Evolutionary conservation across 1,140 invertebrate species (phyloP).

Genomic region (Melitaea cinxia): DNA sequence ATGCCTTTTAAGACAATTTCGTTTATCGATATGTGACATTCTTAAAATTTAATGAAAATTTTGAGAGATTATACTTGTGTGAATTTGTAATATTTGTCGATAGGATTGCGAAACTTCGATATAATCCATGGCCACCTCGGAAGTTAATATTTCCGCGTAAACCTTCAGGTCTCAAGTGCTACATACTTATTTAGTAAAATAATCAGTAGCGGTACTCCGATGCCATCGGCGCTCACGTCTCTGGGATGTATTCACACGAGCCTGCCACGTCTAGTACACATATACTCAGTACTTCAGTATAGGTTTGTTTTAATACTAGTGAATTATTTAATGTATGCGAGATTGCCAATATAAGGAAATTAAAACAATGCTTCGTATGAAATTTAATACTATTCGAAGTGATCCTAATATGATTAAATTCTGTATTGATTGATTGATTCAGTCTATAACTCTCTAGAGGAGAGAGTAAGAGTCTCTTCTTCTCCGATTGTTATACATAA

Average conservation of each 20-base stretch:
- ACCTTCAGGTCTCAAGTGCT: conserved; percentile 38
- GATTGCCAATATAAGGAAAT: too few species aligned
- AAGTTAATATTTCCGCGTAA: conserved; percentile 43
- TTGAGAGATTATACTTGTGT: background rate
- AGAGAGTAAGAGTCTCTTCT: too few species aligned
- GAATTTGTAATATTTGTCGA: background rate
- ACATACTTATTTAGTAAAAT: conserved; percentile 61
- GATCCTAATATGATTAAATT: too few species aligned
- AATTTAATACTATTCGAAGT: too few species aligned
- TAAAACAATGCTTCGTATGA: too few species aligned
- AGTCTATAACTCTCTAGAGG: too few species aligned
- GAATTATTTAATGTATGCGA: background rate
- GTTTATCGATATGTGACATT: background rate
- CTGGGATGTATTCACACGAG: conserved; percentile 59
- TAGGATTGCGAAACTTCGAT: background rate
- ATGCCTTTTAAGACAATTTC: background rate
- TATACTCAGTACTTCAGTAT: background rate
- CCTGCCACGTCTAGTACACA: conserved; percentile 25
- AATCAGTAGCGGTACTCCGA: conserved; percentile 61
- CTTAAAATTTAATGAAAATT: too few species aligned
- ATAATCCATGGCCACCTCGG: background rate
- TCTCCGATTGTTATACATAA: too few species aligned
- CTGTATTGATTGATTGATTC: too few species aligned
- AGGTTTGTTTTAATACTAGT: background rate
- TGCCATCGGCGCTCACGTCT: conserved; percentile 64